These are phyloP conservation scores for Petrocephalus microphthalmus DNA, from an alignment of 2,113 vertebrate genomes.

Conservation along the genomic window DNA sequence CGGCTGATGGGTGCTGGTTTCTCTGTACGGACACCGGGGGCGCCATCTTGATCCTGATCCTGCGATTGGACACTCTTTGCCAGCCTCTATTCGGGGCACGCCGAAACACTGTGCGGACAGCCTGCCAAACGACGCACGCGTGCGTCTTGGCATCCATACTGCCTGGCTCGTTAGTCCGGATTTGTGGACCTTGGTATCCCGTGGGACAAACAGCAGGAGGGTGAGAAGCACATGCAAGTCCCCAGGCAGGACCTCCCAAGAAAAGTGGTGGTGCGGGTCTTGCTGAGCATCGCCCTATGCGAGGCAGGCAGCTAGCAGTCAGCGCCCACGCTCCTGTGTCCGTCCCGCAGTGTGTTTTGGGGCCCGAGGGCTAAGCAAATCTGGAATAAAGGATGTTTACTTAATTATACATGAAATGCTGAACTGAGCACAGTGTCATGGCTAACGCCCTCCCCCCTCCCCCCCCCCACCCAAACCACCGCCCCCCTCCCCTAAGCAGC, in stretches of 20 bases:
- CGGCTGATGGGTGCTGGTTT: background rate
- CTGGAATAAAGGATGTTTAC: background rate
- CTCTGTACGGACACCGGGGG: too few relatives aligned
- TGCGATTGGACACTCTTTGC: background rate
- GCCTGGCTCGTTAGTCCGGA: background rate
- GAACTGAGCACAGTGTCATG: background rate
- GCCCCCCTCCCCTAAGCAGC: background rate
- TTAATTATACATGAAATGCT: constrained; percentile 8
- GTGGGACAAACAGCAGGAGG: background rate
- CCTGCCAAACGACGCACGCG: background rate
- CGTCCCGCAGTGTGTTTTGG: background rate
- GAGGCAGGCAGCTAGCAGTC: background rate
- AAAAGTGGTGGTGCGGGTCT: background rate
- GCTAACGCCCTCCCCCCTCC: background rate
- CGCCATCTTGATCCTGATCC: background rate
- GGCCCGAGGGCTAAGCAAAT: background rate
- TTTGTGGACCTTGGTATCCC: background rate
- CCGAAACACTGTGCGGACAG: background rate
- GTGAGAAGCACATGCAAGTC: too few relatives aligned
- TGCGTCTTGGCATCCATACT: background rate
- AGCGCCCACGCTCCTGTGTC: background rate
- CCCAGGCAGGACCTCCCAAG: background rate
- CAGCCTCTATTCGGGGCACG: background rate
- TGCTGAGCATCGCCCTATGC: background rate
- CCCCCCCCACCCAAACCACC: background rate